Evolutionary conservation across 2,113 vertebrate species (phyloP).

Genomic region (Neodontobutis hainanensis): DNA sequence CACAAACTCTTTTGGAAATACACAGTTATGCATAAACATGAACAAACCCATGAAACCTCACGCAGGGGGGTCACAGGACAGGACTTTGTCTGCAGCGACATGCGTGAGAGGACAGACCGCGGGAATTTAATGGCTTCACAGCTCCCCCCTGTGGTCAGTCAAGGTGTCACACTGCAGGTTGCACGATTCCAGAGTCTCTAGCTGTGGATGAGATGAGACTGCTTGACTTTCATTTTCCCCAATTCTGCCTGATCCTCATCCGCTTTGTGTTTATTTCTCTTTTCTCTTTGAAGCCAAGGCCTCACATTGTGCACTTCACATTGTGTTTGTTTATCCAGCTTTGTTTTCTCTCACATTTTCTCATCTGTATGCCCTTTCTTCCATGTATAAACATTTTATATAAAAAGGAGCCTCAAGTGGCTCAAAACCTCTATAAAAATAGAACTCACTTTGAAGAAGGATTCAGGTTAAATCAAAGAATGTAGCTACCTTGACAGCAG

Average conservation of each 20-base stretch:
- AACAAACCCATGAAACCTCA: slow-evolving; percentile 18
- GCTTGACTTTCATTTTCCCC: not conserved
- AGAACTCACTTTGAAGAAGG: slow-evolving; percentile 15
- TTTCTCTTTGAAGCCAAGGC: not conserved
- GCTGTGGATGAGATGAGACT: not conserved
- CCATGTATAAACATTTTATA: slow-evolving; percentile 11
- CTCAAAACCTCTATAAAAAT: slow-evolving; percentile 32
- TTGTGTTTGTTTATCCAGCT: slow-evolving; percentile 14
- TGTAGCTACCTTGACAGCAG: not conserved
- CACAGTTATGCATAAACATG: slow-evolving; percentile 59
- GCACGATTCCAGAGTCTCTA: no score
- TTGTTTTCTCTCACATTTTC: not conserved
- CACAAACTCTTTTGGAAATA: slow-evolving; percentile 22
- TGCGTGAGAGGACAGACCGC: not conserved
- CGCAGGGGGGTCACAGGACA: slow-evolving; percentile 14
- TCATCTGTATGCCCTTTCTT: slow-evolving; percentile 6
- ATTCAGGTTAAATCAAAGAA: not conserved
- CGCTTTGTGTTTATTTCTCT: not conserved
- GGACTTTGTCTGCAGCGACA: not conserved
- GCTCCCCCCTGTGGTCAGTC: slow-evolving; percentile 67
- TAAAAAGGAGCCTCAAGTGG: slow-evolving; percentile 5
- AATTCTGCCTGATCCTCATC: slow-evolving; percentile 17
- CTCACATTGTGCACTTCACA: slow-evolving; percentile 2
- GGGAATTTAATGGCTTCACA: slow-evolving; percentile 59
- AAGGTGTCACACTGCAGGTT: slow-evolving; percentile 32